phyloP scores from a whole-genome alignment of 2,888 invertebrate species.

The Dysmachus trigonus region DNA sequence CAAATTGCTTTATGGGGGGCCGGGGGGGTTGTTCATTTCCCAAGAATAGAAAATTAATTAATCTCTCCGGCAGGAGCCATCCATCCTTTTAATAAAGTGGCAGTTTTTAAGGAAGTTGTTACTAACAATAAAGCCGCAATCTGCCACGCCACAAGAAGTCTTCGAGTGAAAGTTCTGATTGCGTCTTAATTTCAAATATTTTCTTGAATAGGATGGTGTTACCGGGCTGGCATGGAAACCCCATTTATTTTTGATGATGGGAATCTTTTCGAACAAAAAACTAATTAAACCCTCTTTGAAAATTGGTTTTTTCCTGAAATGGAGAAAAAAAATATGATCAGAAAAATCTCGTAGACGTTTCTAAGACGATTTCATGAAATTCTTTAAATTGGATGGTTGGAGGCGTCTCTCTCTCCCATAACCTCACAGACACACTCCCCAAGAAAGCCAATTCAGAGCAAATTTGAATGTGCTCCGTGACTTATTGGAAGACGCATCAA shows the following conservation, averaged over 20 bases:
- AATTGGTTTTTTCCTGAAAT: not conserved
- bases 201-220: not conserved
- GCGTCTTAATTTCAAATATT: not conserved
- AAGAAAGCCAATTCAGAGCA: not conserved
- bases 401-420: not conserved
- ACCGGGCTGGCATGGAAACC: not conserved
- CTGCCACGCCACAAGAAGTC: not conserved
- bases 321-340: not conserved
- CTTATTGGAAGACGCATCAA: not conserved
- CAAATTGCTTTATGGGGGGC: not conserved
- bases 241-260: not conserved
- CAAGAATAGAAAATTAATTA: not conserved
- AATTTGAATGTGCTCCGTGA: constrained; percentile 7
- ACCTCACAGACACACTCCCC: not conserved
- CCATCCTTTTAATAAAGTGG: not conserved
- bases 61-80: not conserved
- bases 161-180: not conserved
- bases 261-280: not conserved
- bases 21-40: not conserved
- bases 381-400: not conserved
- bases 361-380: not conserved
- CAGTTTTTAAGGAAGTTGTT: not conserved
- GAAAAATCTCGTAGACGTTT: not conserved
- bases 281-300: not conserved
- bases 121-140: not conserved